Percentiles rank a stretch among this genome's conserved stretches.
Conservation (phyloP, 64 coral and sea anemone genomes). For the Dendrophyllia cribrosa region DNA sequence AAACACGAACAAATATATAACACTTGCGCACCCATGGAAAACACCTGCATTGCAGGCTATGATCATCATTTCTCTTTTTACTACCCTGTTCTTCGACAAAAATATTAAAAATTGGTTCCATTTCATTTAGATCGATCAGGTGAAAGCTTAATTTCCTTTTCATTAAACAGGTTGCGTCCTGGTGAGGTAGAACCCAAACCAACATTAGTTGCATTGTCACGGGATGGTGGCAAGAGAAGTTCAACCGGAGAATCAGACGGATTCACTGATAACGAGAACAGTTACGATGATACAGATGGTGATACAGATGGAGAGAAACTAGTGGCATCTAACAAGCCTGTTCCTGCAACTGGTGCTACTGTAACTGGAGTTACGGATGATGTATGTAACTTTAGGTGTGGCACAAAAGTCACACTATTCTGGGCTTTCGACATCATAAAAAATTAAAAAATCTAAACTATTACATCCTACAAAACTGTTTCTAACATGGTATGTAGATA, state of each 20-base stretch:
- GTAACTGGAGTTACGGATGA: background rate
- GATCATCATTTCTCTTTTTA: too few species aligned
- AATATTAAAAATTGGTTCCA: too few species aligned
- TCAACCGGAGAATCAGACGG: conserved; percentile 45
- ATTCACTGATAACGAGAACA: conserved; percentile 54
- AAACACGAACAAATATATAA: too few species aligned
- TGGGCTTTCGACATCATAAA: too few species aligned
- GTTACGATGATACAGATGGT: conserved; percentile 55
- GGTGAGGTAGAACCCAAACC: conserved; percentile 62
- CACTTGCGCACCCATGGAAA: too few species aligned
- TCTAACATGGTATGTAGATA: too few species aligned
- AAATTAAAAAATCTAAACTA: too few species aligned
- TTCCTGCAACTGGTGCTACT: background rate
- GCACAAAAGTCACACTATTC: too few species aligned
- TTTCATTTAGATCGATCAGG: too few species aligned
- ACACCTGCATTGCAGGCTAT: too few species aligned
- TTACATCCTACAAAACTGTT: too few species aligned
- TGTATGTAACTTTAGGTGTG: background rate
- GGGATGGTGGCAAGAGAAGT: conserved; percentile 2
- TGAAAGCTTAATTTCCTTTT: background rate
- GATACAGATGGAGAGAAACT: conserved; percentile 73
- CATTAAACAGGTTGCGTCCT: background rate
- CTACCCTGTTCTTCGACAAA: too few species aligned
- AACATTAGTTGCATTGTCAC: conserved; percentile 42
- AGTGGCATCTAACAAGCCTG: background rate